These are phyloP conservation scores for Drosophila mulleri DNA, from an alignment of 2,888 invertebrate species.

Conservation along the genomic window DNA sequence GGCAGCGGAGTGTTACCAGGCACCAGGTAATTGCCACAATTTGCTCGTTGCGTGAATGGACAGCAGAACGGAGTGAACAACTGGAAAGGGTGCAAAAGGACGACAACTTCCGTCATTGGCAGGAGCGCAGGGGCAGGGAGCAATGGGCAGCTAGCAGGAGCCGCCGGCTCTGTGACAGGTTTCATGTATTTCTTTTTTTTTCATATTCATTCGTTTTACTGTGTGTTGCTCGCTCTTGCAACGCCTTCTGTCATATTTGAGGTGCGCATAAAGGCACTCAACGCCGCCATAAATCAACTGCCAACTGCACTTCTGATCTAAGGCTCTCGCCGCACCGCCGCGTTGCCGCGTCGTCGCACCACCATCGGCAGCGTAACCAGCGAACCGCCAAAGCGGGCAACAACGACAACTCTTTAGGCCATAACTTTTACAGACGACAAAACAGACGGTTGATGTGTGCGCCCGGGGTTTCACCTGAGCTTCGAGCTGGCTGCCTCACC, in stretches of 20 bases:
- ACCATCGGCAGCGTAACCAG: slow-evolving; percentile 17
- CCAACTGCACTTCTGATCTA: slow-evolving; percentile 72
- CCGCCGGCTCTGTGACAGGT: slow-evolving; percentile 5
- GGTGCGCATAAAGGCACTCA: slow-evolving; percentile 80
- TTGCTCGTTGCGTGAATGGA: slow-evolving; percentile 79
- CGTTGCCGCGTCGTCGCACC: slow-evolving; percentile 13
- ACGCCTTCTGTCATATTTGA: slow-evolving; percentile 78
- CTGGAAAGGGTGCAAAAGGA: slow-evolving; percentile 47
- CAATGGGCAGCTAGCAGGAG: slow-evolving; percentile 20
- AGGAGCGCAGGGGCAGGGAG: background rate
- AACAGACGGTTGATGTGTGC: slow-evolving; percentile 60
- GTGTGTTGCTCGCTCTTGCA: slow-evolving; percentile 24
- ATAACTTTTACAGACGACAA: slow-evolving; percentile 69
- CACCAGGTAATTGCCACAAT: slow-evolving; percentile 77
- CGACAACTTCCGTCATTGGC: slow-evolving; percentile 53
- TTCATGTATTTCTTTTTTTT: slow-evolving; percentile 11
- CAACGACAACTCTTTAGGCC: slow-evolving; percentile 65
- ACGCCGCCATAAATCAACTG: slow-evolving; percentile 81
- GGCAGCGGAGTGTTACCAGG: background rate
- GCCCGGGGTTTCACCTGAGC: slow-evolving; percentile 70
- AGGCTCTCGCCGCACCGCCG: slow-evolving; percentile 64
- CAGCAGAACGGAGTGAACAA: slow-evolving; percentile 26
- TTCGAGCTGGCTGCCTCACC: slow-evolving; percentile 23
- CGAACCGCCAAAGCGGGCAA: slow-evolving; percentile 40
- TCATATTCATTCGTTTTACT: slow-evolving; percentile 9